Conservation (phyloP, 2,113 vertebrate genomes). For the Microtus montanus region DNA sequence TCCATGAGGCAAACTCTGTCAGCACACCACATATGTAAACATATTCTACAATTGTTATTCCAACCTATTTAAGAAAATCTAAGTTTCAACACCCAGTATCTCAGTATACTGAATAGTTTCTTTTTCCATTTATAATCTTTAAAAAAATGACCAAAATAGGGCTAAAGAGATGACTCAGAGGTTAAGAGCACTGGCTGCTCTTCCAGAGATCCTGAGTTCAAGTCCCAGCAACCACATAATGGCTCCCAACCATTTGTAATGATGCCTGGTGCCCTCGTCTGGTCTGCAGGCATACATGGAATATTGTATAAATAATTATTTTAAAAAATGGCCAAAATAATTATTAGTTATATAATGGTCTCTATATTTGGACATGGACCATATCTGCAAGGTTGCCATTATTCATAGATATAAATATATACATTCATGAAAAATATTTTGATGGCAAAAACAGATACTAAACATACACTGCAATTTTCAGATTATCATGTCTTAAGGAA, state of each 20-base stretch:
- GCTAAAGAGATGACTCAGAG: too few relatives aligned
- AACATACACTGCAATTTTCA: slow-evolving; percentile 5
- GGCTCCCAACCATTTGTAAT: too few relatives aligned
- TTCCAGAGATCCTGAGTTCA: too few relatives aligned
- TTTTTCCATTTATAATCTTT: neutral
- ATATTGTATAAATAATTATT: too few relatives aligned
- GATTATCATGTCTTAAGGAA: neutral
- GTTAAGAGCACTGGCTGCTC: too few relatives aligned
- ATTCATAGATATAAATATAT: neutral
- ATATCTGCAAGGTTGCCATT: neutral
- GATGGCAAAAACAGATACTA: neutral
- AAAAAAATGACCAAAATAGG: neutral
- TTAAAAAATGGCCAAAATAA: neutral
- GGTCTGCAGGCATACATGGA: too few relatives aligned
- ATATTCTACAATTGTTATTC: slow-evolving; percentile 30
- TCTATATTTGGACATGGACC: neutral
- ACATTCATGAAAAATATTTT: neutral
- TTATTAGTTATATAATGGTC: neutral
- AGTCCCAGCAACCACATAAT: too few relatives aligned
- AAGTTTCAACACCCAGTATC: neutral
- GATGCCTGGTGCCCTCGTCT: too few relatives aligned
- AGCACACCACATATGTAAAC: neutral
- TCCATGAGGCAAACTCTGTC: neutral
- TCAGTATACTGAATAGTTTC: slow-evolving; percentile 1
- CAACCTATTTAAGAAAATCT: neutral